A percentile compares a stretch with the other conserved stretches of the same genome.
phyloP scores from a whole-genome alignment of 2,113 vertebrate genomes.

The Toxotes chatareus region DNA sequence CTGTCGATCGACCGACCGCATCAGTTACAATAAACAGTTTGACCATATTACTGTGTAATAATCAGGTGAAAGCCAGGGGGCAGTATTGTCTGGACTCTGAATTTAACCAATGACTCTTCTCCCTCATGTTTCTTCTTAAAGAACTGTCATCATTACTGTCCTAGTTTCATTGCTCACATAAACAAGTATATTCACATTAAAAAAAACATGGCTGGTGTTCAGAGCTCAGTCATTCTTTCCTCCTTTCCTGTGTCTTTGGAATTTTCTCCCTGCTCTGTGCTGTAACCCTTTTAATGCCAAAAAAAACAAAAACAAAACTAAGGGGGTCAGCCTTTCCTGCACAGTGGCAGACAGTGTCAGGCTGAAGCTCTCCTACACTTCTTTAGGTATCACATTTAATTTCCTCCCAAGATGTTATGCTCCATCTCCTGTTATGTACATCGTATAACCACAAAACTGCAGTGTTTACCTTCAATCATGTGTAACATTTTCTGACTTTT shows the following conservation, averaged over 20 bases:
- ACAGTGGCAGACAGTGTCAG: constrained; percentile 62
- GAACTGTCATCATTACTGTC: constrained; percentile 36
- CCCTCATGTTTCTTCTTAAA: constrained; percentile 42
- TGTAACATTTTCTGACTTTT: constrained; percentile 89
- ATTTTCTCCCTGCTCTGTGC: constrained; percentile 42
- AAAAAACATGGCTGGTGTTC: neutral
- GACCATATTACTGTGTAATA: constrained; percentile 78
- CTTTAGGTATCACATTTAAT: constrained; percentile 81
- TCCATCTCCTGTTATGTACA: constrained; percentile 87
- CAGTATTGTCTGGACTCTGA: constrained; percentile 45
- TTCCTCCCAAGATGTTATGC: constrained; percentile 86
- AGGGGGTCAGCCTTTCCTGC: constrained; percentile 34
- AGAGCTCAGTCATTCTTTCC: constrained; percentile 30
- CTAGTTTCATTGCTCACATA: neutral
- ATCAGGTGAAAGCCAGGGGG: constrained; percentile 81
- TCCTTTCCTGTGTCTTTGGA: constrained; percentile 14
- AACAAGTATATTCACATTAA: constrained; percentile 10
- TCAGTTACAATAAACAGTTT: constrained; percentile 77
- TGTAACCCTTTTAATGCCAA: constrained; percentile 87
- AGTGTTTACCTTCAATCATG: constrained; percentile 84
- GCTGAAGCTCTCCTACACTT: constrained; percentile 87
- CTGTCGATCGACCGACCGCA: constrained; percentile 79
- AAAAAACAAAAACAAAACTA: constrained; percentile 31
- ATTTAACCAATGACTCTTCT: constrained; percentile 18
- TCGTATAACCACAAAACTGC: constrained; percentile 86